These are phyloP conservation scores for Jaculus jaculus DNA, from an alignment of 2,113 vertebrate species.

Conservation along the genomic window DNA sequence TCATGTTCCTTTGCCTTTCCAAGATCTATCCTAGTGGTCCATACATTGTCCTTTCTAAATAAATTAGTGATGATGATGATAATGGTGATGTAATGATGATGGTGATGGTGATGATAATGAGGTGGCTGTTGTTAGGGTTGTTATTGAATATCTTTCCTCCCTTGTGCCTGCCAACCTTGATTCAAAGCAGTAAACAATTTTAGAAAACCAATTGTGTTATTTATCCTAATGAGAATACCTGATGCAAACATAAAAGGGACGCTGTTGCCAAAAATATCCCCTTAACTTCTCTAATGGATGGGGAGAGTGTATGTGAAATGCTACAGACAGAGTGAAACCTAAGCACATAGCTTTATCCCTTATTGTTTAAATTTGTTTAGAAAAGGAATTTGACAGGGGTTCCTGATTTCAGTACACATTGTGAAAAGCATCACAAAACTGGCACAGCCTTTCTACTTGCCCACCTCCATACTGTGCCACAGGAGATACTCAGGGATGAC, in stretches of 20 bases:
- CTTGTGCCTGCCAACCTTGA: not conserved
- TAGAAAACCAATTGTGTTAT: not conserved
- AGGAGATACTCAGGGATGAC: not conserved
- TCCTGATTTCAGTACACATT: not conserved
- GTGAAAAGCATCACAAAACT: not conserved
- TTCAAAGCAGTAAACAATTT: not conserved
- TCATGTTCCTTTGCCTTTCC: not conserved
- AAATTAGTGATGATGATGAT: not conserved
- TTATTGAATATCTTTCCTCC: not conserved
- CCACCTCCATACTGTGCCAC: not conserved
- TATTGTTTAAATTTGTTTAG: constrained; percentile 15
- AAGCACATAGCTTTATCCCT: not conserved
- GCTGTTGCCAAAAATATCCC: not conserved
- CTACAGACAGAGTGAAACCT: not conserved
- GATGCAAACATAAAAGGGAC: not conserved
- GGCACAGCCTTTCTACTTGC: not conserved
- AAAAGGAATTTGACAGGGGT: not conserved
- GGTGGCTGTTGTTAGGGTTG: not conserved
- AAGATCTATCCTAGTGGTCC: not conserved
- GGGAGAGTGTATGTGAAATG: not conserved
- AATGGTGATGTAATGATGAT: too few species aligned
- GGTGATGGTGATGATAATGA: not conserved
- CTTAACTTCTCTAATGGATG: not conserved
- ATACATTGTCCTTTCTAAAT: not conserved
- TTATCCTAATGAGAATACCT: constrained; percentile 4